Evolutionary conservation across 2,888 invertebrate genomes (phyloP), one percentile per base, ranked within the genome.

Genomic region (Buathra laborator): DNA sequence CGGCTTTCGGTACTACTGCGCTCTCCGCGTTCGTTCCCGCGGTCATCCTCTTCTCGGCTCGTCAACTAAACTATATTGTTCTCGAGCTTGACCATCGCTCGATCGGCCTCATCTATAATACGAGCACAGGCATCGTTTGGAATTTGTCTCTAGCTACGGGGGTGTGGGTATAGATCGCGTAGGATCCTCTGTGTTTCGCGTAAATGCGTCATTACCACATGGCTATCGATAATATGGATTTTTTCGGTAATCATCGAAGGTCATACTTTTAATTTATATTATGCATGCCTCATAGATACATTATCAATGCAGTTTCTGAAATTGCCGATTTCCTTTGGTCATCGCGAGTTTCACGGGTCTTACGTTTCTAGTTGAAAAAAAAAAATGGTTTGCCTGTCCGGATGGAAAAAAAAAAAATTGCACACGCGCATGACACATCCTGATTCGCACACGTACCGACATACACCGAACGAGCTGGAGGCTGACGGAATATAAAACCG

Each of bases 401-500:
- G 3, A 5, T 14, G 14, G 12, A 62, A 48, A 19, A 44, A 66
- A 44, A 46, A 53, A 43, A 53, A 71, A 4, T 5, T 3, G 43
- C 62, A 12, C 46, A 19, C 16, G n/a, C 48, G 16, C 6, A 32
- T 16, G 32, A 75, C 64, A 64, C 44, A 51, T 48, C 37, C 48
- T 48, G 64, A 75, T 64, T 75, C 29, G 72, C 62, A 46, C 59
- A 29, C 10, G 59, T 24, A 62, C n/a, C 3, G 29, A 29, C 14
- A 59, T 46, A 29, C 72, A 29, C 24, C 24, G 72, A 29, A 46
- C n/a, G 72, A 10, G 32, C 48, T 12, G 44, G 12, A 14, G 74
- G 16, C 62, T 64, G 59, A 74, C 56, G 24, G 56, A 56, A 71
- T 71, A 71, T 71, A 74, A 59, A 74, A 62, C 48, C 68, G 51